Evolutionary conservation across 2,888 invertebrate species (phyloP).

Genomic region (Pemphredon lugubris): DNA sequence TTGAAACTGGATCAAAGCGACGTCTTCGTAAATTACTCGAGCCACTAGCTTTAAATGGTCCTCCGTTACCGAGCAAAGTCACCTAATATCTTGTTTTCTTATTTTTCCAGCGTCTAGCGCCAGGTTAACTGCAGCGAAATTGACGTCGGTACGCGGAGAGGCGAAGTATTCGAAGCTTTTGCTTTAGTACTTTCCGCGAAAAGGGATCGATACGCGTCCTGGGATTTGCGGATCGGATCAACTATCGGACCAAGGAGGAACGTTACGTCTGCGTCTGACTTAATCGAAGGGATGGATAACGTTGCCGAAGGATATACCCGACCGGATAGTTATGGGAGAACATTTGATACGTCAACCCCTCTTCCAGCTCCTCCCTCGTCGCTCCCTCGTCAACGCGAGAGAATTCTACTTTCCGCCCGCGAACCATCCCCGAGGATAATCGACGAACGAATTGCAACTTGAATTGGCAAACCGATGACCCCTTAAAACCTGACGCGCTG

Average conservation of each 20-base stretch:
- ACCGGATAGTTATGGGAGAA: conserved; percentile 52
- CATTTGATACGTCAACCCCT: conserved; percentile 45
- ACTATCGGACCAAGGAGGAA: conserved; percentile 46
- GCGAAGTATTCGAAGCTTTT: no score
- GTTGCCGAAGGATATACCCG: conserved; percentile 49
- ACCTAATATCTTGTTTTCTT: conserved; percentile 24
- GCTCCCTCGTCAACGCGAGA: neutral
- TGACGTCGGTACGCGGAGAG: conserved; percentile 19
- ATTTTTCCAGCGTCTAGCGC: conserved; percentile 38
- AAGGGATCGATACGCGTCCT: conserved; percentile 56
- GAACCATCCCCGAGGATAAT: conserved; percentile 1
- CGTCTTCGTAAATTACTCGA: conserved; percentile 51
- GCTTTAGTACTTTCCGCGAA: no score
- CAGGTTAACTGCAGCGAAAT: conserved; percentile 38
- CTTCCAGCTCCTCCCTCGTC: neutral
- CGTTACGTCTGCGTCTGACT: conserved; percentile 62
- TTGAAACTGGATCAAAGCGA: conserved; percentile 51
- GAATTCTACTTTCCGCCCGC: no score
- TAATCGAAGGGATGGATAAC: conserved; percentile 66
- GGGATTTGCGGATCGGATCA: conserved; percentile 67
- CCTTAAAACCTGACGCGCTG: neutral
- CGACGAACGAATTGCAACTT: neutral
- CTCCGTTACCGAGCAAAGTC: conserved; percentile 11
- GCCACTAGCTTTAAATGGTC: conserved; percentile 40
- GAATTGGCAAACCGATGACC: neutral